Conservation (phyloP, 2,797 vertebrate species). For the Mormyrus hasselquistii region DNA sequence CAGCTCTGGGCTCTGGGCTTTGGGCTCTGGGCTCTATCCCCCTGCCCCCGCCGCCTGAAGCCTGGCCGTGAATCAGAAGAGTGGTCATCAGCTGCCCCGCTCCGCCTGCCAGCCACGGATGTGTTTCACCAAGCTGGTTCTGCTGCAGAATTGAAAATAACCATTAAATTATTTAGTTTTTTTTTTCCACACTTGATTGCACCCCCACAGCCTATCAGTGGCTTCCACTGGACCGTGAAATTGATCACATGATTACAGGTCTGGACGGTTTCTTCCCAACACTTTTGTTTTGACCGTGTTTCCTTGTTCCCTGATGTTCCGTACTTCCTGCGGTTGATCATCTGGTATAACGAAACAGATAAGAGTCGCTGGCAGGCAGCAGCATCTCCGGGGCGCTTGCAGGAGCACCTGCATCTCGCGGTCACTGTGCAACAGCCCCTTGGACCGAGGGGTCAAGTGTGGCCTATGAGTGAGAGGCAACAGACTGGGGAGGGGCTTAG, state of each 20-base stretch:
- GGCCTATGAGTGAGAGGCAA: not conserved
- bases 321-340: not conserved
- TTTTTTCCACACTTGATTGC: not conserved
- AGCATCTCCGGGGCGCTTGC: not conserved
- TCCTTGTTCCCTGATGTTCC: not conserved
- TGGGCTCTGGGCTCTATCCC: not conserved
- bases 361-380: not conserved
- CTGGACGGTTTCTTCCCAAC: not conserved
- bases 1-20: not conserved
- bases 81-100: not conserved
- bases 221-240: not conserved
- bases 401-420: not conserved
- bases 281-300: not conserved
- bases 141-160: not conserved
- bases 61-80: not conserved
- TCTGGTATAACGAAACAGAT: not conserved
- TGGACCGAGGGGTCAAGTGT: not conserved
- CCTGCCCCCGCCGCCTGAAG: not conserved
- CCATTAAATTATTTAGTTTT: not conserved
- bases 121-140: not conserved
- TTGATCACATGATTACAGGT: conserved; percentile 1
- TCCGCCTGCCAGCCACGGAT: not conserved
- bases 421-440: not conserved
- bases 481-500: not conserved
- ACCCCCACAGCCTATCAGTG: not conserved